phyloP scores from a whole-genome alignment of 2,888 invertebrate species.

The Mantis religiosa region DNA sequence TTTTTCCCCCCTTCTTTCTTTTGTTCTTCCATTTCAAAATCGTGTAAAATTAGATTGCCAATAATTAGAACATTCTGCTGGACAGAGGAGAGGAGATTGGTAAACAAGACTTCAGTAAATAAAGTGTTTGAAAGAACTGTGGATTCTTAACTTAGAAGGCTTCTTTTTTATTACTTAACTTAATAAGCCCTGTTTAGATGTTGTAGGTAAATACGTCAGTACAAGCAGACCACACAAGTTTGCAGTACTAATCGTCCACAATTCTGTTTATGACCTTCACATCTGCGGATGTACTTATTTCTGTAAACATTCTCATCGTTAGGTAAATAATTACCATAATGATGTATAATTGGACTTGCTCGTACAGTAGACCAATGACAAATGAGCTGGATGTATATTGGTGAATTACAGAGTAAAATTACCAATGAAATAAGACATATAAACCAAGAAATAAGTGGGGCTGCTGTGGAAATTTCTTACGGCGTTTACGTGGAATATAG shows the following conservation, averaged over 20 bases:
- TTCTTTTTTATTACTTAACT: too few species aligned
- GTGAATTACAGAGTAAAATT: neutral
- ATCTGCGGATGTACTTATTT: neutral
- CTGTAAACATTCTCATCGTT: neutral
- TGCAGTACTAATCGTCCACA: neutral
- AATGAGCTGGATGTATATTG: neutral
- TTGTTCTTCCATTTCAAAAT: too few species aligned
- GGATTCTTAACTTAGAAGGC: too few species aligned
- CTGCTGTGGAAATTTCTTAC: neutral
- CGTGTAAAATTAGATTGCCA: too few species aligned
- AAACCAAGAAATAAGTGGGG: neutral
- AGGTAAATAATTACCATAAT: neutral
- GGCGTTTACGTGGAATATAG: too few species aligned
- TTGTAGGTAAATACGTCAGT: too few species aligned
- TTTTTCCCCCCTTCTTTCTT: too few species aligned
- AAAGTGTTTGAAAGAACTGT: too few species aligned
- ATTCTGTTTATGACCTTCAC: neutral
- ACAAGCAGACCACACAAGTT: neutral
- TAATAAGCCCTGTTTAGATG: too few species aligned
- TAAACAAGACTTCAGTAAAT: too few species aligned
- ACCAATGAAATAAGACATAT: neutral
- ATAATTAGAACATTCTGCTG: too few species aligned
- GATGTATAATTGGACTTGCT: neutral
- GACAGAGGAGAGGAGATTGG: too few species aligned
- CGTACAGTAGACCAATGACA: neutral